Evolutionary conservation across 2,797 vertebrate species (phyloP), one percentile per base, ranked within the genome.

Genomic region (Apodemus agrarius): DNA sequence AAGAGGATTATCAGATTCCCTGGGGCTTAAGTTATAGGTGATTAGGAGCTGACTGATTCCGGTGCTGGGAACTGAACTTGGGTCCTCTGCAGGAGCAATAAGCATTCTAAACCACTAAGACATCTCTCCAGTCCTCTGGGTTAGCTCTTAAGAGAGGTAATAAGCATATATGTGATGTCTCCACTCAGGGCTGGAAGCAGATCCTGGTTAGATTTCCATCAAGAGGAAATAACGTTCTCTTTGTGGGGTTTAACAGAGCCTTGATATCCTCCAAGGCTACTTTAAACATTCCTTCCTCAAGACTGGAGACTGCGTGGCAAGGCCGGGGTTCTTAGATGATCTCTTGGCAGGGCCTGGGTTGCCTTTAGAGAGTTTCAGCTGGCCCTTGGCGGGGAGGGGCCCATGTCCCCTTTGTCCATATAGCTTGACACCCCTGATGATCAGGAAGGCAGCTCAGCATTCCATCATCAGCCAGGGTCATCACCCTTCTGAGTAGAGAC

Each of bases 311-410:
- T 69, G 17, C 6, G 29, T 46, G 61, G 19, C 82, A 40, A 67
- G 72, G 72, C 21, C 16, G 74, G 31, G 17, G 16, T 52, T 10
- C 6, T 14, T 12, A 78, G 57, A 76, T 10, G 22, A n/a, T 14
- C 19, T 80, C 76, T 5, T 37, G 52, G 80, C 26, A n/a, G 91
- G 31, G 11, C 72, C 89, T 46, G 37, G 37, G 14, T 21, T 49
- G 57, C 69, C 31, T 81, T 67, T 10, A 22, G 63, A 31, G 57
- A 37, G 10, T 22, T 10, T 40, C 69, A 8, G 88, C 52, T 17
- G 34, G 31, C 65, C 19, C 0, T 2, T 0, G 16, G 52, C 22
- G 12, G 2, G n/a, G 26, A 10, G 61, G 6, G 22, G 3, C 26
- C 3, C 4, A 24, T 31, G 46, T 4, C 57, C 24, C 46, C 14